phyloP scores from a whole-genome alignment of 2,888 invertebrate species.

The Dascillus cervinus region DNA sequence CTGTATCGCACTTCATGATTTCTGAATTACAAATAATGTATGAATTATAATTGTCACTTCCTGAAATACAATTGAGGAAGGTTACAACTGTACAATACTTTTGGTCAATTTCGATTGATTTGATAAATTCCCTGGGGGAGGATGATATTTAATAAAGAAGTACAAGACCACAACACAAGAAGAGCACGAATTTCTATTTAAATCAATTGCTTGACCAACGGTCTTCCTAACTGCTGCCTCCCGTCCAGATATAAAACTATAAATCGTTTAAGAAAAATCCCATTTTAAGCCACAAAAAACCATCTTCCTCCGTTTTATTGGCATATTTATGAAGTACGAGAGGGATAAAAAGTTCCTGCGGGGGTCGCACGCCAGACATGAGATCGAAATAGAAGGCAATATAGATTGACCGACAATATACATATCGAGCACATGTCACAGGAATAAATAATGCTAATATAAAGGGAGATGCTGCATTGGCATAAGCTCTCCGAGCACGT shows the following conservation, averaged over 20 bases:
- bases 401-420: constrained; percentile 42
- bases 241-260: constrained; percentile 34
- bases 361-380: constrained; percentile 15
- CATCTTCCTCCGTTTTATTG: constrained; percentile 29
- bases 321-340: constrained; percentile 37
- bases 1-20: too few species aligned
- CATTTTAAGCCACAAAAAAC: constrained; percentile 25
- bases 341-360: constrained; percentile 24
- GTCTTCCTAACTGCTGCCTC: constrained; percentile 29
- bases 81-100: too few species aligned
- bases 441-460: constrained; percentile 42
- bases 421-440: constrained; percentile 42
- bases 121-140: too few species aligned
- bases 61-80: too few species aligned
- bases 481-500: constrained; percentile 28
- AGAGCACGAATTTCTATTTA: constrained; percentile 21
- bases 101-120: too few species aligned
- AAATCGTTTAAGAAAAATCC: constrained; percentile 33
- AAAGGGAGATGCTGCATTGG: constrained; percentile 28
- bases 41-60: too few species aligned
- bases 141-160: too few species aligned
- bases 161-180: constrained; percentile 7
- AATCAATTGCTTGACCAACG: constrained; percentile 35
- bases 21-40: too few species aligned
- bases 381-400: constrained; percentile 31